Base-by-base conservation (phyloP, 1,140 invertebrate species). In the Temnothorax nylanderi region DNA sequence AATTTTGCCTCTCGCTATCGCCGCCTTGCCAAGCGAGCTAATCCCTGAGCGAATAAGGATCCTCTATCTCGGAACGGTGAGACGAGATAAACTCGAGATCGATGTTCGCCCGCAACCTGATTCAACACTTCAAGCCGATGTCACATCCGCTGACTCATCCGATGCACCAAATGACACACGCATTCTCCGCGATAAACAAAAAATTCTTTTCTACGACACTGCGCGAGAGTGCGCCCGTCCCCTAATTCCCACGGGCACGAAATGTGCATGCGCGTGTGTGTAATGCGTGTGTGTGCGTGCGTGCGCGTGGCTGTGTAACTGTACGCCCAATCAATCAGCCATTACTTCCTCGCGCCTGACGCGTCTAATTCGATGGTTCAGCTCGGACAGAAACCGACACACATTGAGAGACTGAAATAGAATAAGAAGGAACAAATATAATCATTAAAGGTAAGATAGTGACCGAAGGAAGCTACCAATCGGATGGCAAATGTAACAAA, bases 301-400 rank as follows among this genome's bases (percentile, higher is more conserved):
- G 18, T 6, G n/a, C 6, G 54, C 3, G 64, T 54, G 37, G 51
- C 5, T 21, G 34, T 41, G 47, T 69, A 21, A 41, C 32, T 6
- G 67, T 82, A 44, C 58, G 34, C 44, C 71, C 69, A 77, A 89
- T 89, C 87, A 76, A 89, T 88, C 87, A 85, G 60, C 65, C 74
- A 86, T 89, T 89, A 89, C 89, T 89, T 89, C 65, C 87, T 32
- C 37, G 56, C 49, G 44, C n/a, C 67, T n/a, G 75, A 72, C 78
- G 5, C 86, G 67, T 21, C 44, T 72, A 54, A 86, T 75, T 86
- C 67, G 44, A 62, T 21, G 13, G 34, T 21, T 10, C 18, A 11
- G 34, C 54, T 21, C 26, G 69, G 69, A 47, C 47, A 21, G 32
- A 56, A 41, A 41, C 49, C n/a, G 0, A n/a, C 80, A 16, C 26